Base-by-base conservation (phyloP, 2,113 vertebrate species). In the Pristiophorus japonicus region DNA sequence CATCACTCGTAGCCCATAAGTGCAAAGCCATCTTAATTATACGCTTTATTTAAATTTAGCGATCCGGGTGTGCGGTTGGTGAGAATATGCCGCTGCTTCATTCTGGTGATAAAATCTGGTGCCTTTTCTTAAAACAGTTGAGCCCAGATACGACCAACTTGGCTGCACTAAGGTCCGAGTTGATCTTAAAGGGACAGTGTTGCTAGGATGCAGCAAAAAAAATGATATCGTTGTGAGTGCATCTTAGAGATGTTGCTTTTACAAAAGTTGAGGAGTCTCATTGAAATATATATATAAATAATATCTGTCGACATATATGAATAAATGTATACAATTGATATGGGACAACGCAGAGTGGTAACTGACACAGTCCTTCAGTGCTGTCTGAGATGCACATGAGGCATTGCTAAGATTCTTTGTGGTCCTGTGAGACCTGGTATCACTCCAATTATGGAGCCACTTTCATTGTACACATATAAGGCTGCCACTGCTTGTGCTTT, bases 341-440 rank as follows among this genome's bases (percentile, higher is more conserved):
- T 73, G 8, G 30, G 27, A 30, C 70, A 34, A 5, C 5, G 12
- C 27, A 90, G 87, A 34, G 30, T 90, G 12, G 34, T 38, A 63
- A 63, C 34, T 63, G 59, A 22, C 59, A 63, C 59, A 8, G 14
- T 6, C 55, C 16, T 63, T 62, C 88, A 65, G 88, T 63, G 55
- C 34, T 63, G 34, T 20, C 55, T 92, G 34, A 38, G n/a, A 63
- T 63, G 6, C 16, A 38, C 88, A 92, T 30, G 16, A 34, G 55
- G 47, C 47, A 90, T 90, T 90, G 87, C 51, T 90, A 90, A 90
- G 51, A 63, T 92, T 63, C 88, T 92, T 92, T 63, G 88, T 63
- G 88, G 14, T 63, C 59, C 88, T 91, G 7, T n/a, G 55, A 59
- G 55, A 91, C 59, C 34, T 22, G 88, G 10, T 63, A 18, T 38